Conservation (phyloP, 1,140 invertebrate genomes). For the Arctopsyche grandis region DNA sequence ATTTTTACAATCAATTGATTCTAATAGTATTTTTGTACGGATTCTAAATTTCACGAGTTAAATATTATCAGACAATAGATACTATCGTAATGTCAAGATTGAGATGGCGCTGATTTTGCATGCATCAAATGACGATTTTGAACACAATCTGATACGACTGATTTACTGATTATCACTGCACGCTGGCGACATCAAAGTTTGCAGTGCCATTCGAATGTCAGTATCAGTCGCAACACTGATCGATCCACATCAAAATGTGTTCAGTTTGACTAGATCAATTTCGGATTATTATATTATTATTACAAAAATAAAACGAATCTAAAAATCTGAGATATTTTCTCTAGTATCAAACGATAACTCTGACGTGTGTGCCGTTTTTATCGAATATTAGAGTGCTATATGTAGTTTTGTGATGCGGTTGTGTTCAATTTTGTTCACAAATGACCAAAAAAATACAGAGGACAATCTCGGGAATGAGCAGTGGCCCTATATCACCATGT, state of each 20-base stretch:
- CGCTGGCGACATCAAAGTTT: neutral
- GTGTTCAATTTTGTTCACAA: neutral
- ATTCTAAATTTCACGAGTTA: too few relatives aligned
- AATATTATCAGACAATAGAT: too few relatives aligned
- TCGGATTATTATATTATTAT: too few relatives aligned
- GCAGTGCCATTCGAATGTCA: neutral
- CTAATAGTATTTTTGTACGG: too few relatives aligned
- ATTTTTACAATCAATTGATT: too few relatives aligned
- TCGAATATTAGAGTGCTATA: neutral
- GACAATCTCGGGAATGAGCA: neutral
- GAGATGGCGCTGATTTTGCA: too few relatives aligned
- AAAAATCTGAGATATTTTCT: too few relatives aligned
- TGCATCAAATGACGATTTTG: too few relatives aligned
- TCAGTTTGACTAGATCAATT: neutral
- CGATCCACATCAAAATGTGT: neutral
- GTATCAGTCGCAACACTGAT: slow-evolving; percentile 4
- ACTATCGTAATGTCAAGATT: too few relatives aligned
- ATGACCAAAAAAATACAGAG: neutral
- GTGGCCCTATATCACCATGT: neutral
- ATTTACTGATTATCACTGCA: slow-evolving; percentile 9
- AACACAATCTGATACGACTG: neutral
- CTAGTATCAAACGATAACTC: neutral
- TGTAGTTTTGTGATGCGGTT: neutral
- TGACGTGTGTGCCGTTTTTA: neutral
- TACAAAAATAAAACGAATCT: too few relatives aligned